Base-by-base conservation (phyloP, 2,113 vertebrate species). In the Muntiacus reevesi region DNA sequence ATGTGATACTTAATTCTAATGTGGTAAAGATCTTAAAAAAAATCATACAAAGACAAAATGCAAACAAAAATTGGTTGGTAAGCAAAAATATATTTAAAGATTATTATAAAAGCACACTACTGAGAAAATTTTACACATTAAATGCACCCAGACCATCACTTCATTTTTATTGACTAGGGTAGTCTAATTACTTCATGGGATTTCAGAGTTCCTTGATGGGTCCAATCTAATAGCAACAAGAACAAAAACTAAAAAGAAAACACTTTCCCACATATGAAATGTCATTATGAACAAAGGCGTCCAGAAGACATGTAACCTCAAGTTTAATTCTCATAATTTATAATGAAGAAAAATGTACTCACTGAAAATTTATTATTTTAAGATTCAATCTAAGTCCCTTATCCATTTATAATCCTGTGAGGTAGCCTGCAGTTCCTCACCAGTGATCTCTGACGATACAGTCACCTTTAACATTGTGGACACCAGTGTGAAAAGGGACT, bases 401-500 rank as follows among this genome's bases (percentile, higher is more conserved):
- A 98, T 95, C 93, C 96, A 92, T 55, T 98, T 98, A 98, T 96
- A 97, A 93, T 96, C 97, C 98, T 97, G 96, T 98, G 98, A 97
- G 97, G 92, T 74, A 71, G 92, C 92, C 74, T 96, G 96, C 74
- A 98, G 97, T 98, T 98, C 98, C 96, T 98, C 98, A 99, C 82
- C 76, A 98, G 97, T 97, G 91, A 95, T 97, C 98, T 98, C 98
- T 98, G 98, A 98, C 96, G 98, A 98, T 98, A 97, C 95, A 98
- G 95, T 98, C 98, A 98, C 98, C 87, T 98, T 98, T 95, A 98
- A 97, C 97, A 97, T 96, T 95, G 84, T 94, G 83, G 97, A 98
- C 96, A 97, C 96, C 92, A 97, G 98, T 98, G 96, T 98, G 98
- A 98, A 99, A 99, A 98, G 97, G 96, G 93, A 98, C 98, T 99